Evolutionary conservation across 1,140 invertebrate genomes (phyloP).

Genomic region (Drosophila jambulina): DNA sequence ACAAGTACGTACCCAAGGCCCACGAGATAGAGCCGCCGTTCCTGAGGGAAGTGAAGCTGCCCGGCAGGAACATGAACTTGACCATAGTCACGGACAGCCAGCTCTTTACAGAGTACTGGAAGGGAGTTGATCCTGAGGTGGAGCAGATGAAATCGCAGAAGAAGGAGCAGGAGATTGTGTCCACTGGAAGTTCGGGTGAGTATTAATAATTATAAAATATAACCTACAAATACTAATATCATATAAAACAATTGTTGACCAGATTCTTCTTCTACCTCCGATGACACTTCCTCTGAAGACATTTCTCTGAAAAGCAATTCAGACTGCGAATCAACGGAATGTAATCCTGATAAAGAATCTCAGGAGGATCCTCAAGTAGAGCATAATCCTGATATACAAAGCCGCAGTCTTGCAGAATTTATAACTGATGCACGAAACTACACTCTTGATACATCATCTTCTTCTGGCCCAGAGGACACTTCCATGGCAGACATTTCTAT

Average conservation of each 20-base stretch:
- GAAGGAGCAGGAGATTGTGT: neutral
- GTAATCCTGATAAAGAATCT: neutral
- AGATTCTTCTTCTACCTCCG: neutral
- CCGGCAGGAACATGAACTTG: neutral
- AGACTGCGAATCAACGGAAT: neutral
- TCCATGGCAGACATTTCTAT: neutral
- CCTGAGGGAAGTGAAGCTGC: neutral
- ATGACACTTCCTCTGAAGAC: neutral
- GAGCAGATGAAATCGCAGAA: too few relatives aligned
- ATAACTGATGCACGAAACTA: neutral
- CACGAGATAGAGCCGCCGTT: conserved; percentile 3
- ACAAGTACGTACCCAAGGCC: conserved; percentile 12
- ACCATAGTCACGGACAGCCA: neutral
- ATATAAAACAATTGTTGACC: neutral
- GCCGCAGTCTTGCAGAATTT: too few relatives aligned
- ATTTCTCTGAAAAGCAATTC: neutral
- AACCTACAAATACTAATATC: neutral
- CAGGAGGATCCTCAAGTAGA: too few relatives aligned
- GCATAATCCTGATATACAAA: too few relatives aligned
- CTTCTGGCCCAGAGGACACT: neutral
- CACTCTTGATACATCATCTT: neutral
- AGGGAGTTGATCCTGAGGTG: too few relatives aligned
- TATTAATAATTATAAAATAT: neutral
- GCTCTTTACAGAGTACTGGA: neutral
- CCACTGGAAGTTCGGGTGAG: neutral